Evolutionary conservation across 2,888 invertebrate genomes (phyloP), one percentile per base, ranked within the genome.

Genomic region (Cordilura impudica): DNA sequence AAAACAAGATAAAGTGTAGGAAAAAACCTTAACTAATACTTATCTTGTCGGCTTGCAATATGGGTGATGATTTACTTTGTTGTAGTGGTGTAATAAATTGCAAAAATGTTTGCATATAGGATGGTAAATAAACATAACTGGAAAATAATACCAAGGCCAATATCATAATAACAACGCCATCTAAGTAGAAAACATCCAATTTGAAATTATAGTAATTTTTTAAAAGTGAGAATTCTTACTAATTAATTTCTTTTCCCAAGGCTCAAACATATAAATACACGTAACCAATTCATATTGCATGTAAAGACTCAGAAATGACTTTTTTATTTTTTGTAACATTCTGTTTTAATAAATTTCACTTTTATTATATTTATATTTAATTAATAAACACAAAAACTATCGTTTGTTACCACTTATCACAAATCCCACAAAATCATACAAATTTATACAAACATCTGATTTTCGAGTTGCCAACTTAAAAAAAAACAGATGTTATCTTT

Each of bases 81-180:
- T 84, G 83, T 7, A 84, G 72, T 4, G 89, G 89, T 10, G 86
- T 85, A 2, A 89, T 66, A 39, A 87, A 86, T 51, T 87, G 86
- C 56, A 88, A 47, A 53, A 89, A 83, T 0, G 86, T 88, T 56
- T 87, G 85, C 65, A 91, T 90, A 82, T 93, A 93, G 60, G 91
- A 91, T 1, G 93, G 93, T 78, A 93, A 87, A 83, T 92, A 93
- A 3, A 92, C 88, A 82, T 90, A 91, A 39, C 92, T 91, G 0
- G 92, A 92, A 84, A 92, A 93, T 12, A 91, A 86, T 26, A 91
- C 88, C 81, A 92, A 90, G 1, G 90, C 88, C 54, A 92, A 82
- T 63, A 92, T 89, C 1, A 91, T 84, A 8, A 91, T 81, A 8
- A 92, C 86, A 70, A 91, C 87, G 47, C 91, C 89, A 88, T 92